These are phyloP conservation scores for Pterobdella sp. DNA, from an alignment of 2,888 invertebrate species.

Conservation along the genomic window DNA sequence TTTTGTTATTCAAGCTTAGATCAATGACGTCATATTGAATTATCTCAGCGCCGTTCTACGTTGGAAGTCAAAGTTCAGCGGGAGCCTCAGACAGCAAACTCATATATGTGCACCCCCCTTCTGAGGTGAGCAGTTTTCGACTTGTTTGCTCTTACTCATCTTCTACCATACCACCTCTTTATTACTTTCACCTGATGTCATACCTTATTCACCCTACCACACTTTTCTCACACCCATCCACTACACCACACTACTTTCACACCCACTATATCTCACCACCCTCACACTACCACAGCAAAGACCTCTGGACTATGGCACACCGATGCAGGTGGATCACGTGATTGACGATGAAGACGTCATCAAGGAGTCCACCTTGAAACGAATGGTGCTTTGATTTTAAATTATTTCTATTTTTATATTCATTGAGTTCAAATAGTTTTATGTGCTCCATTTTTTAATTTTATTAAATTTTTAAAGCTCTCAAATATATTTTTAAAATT, in stretches of 20 bases:
- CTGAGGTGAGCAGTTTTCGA: too few relatives aligned
- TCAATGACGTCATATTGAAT: neutral
- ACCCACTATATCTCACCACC: slow-evolving; percentile 2
- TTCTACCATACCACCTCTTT: neutral
- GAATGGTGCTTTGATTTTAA: slow-evolving; percentile 68
- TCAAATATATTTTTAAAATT: too few relatives aligned
- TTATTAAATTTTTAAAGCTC: too few relatives aligned
- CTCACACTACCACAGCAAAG: slow-evolving; percentile 56
- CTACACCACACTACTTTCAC: neutral
- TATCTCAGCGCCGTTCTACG: slow-evolving; percentile 30
- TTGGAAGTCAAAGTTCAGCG: neutral
- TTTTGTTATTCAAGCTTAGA: neutral
- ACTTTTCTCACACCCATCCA: neutral
- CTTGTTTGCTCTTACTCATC: too few relatives aligned
- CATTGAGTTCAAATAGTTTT: too few relatives aligned
- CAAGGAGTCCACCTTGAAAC: slow-evolving; percentile 70
- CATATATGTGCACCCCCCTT: slow-evolving; percentile 92
- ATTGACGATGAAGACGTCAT: slow-evolving; percentile 73
- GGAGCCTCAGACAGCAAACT: slow-evolving; percentile 57
- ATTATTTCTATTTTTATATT: too few relatives aligned
- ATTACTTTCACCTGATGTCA: neutral
- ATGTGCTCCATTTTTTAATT: too few relatives aligned
- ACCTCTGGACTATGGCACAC: slow-evolving; percentile 82
- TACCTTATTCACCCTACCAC: too few relatives aligned
- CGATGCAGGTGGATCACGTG: slow-evolving; percentile 79